Evolutionary conservation across 1,140 invertebrate species (phyloP).

Genomic region (Halesus radiatus): DNA sequence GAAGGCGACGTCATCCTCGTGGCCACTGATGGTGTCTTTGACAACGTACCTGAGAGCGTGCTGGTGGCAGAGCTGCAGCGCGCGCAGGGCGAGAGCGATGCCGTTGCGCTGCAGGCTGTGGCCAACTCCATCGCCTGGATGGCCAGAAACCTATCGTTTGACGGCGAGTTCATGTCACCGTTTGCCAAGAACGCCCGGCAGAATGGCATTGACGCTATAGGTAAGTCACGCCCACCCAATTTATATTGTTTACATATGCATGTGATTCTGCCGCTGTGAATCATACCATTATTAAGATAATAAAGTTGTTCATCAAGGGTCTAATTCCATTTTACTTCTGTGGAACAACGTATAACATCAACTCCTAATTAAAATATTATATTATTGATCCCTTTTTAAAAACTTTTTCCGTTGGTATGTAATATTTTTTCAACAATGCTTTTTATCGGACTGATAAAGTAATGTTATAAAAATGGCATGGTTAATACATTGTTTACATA

Average conservation of each 20-base stretch:
- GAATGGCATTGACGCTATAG: conserved; percentile 93
- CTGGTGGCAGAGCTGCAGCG: conserved; percentile 85
- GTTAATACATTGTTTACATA: no score
- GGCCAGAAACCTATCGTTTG: conserved; percentile 93
- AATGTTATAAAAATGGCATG: no score
- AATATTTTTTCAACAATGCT: no score
- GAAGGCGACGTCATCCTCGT: conserved; percentile 96
- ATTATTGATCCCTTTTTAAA: no score
- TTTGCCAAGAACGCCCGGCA: conserved; percentile 93
- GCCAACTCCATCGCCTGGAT: conserved; percentile 96
- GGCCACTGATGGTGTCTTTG: conserved; percentile 98
- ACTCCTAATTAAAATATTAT: no score
- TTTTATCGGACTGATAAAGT: not conserved
- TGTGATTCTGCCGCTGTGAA: no score
- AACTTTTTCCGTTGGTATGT: no score
- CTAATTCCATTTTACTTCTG: no score
- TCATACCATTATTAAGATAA: no score
- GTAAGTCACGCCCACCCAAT: conserved; percentile 66
- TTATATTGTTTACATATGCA: not conserved
- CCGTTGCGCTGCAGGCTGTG: conserved; percentile 85
- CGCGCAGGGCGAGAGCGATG: conserved; percentile 69
- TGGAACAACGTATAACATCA: no score
- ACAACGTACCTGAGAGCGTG: conserved; percentile 94
- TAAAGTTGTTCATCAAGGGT: no score
- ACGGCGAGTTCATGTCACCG: conserved; percentile 94